Evolutionary conservation across 2,888 invertebrate genomes (phyloP), one percentile per base, ranked within the genome.

Genomic region (Odontomyia ornata): DNA sequence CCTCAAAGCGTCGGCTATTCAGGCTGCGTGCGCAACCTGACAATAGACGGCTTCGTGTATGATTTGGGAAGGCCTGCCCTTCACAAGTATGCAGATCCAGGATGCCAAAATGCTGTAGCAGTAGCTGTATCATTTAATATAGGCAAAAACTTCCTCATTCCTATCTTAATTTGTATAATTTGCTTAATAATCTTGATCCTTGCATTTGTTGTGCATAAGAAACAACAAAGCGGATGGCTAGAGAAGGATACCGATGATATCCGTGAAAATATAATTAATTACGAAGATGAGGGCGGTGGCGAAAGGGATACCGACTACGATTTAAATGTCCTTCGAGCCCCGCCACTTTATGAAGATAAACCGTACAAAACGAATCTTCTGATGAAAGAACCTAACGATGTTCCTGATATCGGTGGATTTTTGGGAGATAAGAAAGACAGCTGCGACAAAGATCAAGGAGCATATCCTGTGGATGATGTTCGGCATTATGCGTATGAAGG

Each of bases 401-500:
- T 91, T 67, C 92, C 95, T 0, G 95, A 96, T 81, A 95, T 97
- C 81, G 95, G 95, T 82, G 94, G 94, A 69, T 97, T 98, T 87
- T 90, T 98, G 67, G 93, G 94, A 82, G 94, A 93, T 83, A 97
- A 96, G 86, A 94, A 97, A 85, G 93, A 94, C 79, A 91, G 93
- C 80, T 93, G 97, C 81, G 97, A 98, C 87, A 91, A 95, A 80
- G 98, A 99, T 86, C 95, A 95, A 0, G 94, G 95, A 82, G 95
- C 95, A 81, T 92, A 93, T 83, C 97, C 98, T 0, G 95, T 95
- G 84, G 99, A 99, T 86, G 98, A 98, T 87, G 95, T 99, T 23
- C 91, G 98, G 78, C 96, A 99, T 87, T 99, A 98, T 87, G 98
- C 97, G 77, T 99, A 98, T 85, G 99, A 99, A 88, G 98, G 98